Conservation (phyloP, 2,797 vertebrate genomes). For the Pseudochaenichthys georgianus region DNA sequence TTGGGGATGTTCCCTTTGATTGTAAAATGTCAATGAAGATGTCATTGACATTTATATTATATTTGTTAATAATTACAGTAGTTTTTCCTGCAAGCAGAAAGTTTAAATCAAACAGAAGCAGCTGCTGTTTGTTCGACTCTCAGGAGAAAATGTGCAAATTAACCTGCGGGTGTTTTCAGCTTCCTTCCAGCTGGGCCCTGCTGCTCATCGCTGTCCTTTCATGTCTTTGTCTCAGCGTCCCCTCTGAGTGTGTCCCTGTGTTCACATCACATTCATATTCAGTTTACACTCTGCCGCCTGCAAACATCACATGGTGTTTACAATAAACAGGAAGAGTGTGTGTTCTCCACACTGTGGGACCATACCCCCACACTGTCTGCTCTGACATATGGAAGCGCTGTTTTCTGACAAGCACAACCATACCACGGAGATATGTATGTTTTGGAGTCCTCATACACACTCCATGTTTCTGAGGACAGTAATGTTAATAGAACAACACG, state of each 20-base stretch:
- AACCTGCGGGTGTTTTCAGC: constrained; percentile 57
- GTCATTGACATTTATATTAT: no score
- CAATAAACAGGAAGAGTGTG: constrained; percentile 24
- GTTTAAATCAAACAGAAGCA: constrained; percentile 66
- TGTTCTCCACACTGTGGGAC: not conserved
- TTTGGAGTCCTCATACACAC: not conserved
- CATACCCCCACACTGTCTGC: not conserved
- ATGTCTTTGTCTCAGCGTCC: constrained; percentile 64
- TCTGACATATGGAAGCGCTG: constrained; percentile 7
- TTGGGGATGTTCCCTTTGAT: no score
- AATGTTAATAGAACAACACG: not conserved
- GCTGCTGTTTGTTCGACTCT: constrained; percentile 67
- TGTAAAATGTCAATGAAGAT: no score
- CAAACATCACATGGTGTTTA: constrained; percentile 44
- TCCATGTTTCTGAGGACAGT: not conserved
- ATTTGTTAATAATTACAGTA: no score
- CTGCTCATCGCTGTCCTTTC: constrained; percentile 47
- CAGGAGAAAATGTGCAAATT: constrained; percentile 67
- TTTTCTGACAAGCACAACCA: constrained; percentile 15
- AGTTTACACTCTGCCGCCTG: constrained; percentile 35
- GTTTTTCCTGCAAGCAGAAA: constrained; percentile 26
- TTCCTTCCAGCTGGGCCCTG: constrained; percentile 53
- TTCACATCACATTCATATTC: constrained; percentile 50
- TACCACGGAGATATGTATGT: not conserved
- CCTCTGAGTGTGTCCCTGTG: constrained; percentile 46